Conservation (phyloP, 2,888 invertebrate genomes). For the Meliscaeva auricollis region DNA sequence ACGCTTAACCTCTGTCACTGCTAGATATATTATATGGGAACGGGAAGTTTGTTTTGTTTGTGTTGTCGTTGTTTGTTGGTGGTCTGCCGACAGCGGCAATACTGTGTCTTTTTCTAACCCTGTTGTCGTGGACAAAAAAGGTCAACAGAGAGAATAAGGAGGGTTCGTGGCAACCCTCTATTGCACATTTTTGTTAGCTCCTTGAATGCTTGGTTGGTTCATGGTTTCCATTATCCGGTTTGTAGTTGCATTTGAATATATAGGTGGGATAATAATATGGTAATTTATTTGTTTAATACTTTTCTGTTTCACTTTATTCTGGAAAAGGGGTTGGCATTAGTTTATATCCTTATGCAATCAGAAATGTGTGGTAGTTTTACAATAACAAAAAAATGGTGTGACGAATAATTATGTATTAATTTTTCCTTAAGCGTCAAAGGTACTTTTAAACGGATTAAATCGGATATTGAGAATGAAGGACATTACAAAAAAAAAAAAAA, state of each 20-base stretch:
- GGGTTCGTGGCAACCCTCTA: conserved; percentile 60
- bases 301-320: conserved; percentile 2
- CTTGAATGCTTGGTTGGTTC: conserved; percentile 12
- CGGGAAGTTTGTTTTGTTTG: conserved; percentile 66
- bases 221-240: conserved; percentile 27
- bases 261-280: conserved; percentile 25
- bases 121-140: conserved; percentile 28
- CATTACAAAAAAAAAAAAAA: too few relatives aligned
- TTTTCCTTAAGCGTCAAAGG: too few relatives aligned
- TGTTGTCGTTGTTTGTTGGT: conserved; percentile 56
- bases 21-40: too few relatives aligned
- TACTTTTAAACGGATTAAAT: too few relatives aligned
- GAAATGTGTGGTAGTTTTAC: conserved; percentile 17
- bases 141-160: conserved; percentile 34
- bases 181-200: conserved; percentile 23
- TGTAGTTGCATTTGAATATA: conserved; percentile 20
- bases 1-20: conserved; percentile 39
- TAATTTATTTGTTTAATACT: conserved; percentile 25
- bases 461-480: too few relatives aligned
- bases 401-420: background rate
- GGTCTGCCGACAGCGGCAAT: conserved; percentile 65
- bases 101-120: conserved; percentile 49
- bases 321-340: background rate
- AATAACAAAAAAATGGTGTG: background rate
- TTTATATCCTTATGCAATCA: background rate